These are phyloP conservation scores for Enteromius anoplus DNA, from an alignment of 2,797 vertebrate genomes.

Conservation along the genomic window DNA sequence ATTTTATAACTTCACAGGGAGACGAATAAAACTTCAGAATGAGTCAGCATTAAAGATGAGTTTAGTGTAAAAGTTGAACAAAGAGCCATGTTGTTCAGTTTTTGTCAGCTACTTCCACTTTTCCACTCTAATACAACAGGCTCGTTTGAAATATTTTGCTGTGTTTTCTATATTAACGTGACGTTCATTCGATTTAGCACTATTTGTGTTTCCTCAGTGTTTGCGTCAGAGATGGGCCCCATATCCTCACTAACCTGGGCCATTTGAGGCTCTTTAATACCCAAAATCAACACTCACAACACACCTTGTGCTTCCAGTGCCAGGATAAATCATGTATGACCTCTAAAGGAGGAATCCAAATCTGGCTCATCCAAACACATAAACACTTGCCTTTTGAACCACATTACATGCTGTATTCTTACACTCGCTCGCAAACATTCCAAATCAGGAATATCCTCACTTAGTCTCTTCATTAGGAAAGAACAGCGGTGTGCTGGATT, in stretches of 20 bases:
- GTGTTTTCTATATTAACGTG: constrained; percentile 26
- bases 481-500: constrained; percentile 27
- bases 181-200: constrained; percentile 4
- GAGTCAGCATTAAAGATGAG: neutral
- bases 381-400: constrained; percentile 40
- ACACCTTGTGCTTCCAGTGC: constrained; percentile 9
- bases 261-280: constrained; percentile 28
- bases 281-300: constrained; percentile 27
- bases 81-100: constrained; percentile 1
- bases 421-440: constrained; percentile 22
- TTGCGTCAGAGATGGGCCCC: constrained; percentile 24
- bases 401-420: constrained; percentile 36
- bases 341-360: constrained; percentile 36
- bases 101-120: neutral
- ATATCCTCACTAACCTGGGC: constrained; percentile 31
- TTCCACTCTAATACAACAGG: constrained; percentile 20
- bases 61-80: constrained; percentile 2
- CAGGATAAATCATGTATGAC: constrained; percentile 35
- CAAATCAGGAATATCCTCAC: constrained; percentile 43
- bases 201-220: constrained; percentile 33
- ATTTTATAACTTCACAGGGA: neutral
- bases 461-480: constrained; percentile 38
- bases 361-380: constrained; percentile 33
- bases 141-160: constrained; percentile 4
- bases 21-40: neutral